A percentile compares a stretch with the other conserved stretches of the same genome.
Conservation (phyloP, 2,888 invertebrate genomes). For the Dicyrtomina minuta region DNA sequence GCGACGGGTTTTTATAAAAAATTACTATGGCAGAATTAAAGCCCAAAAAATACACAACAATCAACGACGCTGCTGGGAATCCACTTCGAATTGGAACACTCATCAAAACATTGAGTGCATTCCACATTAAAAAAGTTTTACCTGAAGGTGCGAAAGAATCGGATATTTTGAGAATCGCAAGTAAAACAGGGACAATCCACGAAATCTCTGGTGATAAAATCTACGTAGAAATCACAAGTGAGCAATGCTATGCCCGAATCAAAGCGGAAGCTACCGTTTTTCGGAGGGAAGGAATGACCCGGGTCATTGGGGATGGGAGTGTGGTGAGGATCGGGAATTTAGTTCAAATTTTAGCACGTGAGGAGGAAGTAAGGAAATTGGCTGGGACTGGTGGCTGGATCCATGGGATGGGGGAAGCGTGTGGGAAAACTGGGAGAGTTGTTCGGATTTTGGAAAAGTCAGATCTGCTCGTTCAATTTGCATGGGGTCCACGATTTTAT, state of each 20-base stretch:
- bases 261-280: background rate
- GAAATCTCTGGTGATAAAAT: slow-evolving; percentile 15
- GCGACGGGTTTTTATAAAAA: too few relatives aligned
- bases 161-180: background rate
- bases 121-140: background rate
- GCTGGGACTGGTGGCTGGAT: background rate
- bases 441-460: background rate
- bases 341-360: slow-evolving; percentile 3
- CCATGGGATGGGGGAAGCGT: slow-evolving; percentile 11
- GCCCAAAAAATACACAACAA: too few relatives aligned
- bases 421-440: slow-evolving; percentile 20
- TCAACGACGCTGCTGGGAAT: too few relatives aligned
- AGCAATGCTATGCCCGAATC: background rate
- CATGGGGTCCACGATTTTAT: background rate
- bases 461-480: slow-evolving; percentile 18
- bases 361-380: slow-evolving; percentile 5
- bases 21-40: too few relatives aligned
- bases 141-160: background rate
- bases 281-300: background rate
- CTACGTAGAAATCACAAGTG: slow-evolving; percentile 11
- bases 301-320: background rate
- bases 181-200: slow-evolving; percentile 5
- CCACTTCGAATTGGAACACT: too few relatives aligned
- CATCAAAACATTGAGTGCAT: background rate
- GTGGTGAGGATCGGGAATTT: background rate